These are phyloP conservation scores for Cinclus mexicanus DNA, from an alignment of 2,113 vertebrate genomes.

Conservation along the genomic window DNA sequence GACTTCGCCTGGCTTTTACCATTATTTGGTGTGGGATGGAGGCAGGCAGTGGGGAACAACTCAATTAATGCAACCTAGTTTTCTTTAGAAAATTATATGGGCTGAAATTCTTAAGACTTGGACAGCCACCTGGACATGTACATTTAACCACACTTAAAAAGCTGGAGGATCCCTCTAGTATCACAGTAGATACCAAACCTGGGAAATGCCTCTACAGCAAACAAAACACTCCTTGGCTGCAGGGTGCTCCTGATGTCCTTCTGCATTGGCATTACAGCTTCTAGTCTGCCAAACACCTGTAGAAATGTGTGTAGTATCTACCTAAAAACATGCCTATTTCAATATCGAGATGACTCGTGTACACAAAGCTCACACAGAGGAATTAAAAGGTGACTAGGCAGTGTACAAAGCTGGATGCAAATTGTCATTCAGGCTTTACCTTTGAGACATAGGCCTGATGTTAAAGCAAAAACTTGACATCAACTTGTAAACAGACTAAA, in stretches of 20 bases:
- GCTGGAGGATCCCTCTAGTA: neutral
- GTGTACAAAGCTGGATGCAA: neutral
- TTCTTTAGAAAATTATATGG: neutral
- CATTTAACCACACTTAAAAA: neutral
- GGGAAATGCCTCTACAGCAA: neutral
- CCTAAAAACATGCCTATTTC: neutral
- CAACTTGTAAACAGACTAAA: neutral
- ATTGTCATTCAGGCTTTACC: neutral
- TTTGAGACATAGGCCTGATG: neutral
- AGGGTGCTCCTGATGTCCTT: neutral
- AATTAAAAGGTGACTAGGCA: neutral
- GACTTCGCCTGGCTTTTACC: neutral
- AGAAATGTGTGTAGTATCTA: neutral
- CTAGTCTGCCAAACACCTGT: neutral
- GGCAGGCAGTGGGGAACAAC: neutral
- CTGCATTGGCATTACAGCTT: neutral
- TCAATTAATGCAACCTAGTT: neutral
- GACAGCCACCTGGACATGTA: neutral
- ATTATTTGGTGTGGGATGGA: neutral
- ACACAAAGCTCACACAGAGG: neutral
- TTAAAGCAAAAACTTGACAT: neutral
- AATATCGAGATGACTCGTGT: rapidly evolving
- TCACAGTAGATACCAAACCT: neutral
- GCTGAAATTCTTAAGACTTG: neutral
- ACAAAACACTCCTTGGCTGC: neutral